A percentile compares a stretch with the other conserved stretches of the same genome.
These are phyloP conservation scores for Dissostichus mawsoni DNA, from an alignment of 2,113 vertebrate species.

Conservation along the genomic window DNA sequence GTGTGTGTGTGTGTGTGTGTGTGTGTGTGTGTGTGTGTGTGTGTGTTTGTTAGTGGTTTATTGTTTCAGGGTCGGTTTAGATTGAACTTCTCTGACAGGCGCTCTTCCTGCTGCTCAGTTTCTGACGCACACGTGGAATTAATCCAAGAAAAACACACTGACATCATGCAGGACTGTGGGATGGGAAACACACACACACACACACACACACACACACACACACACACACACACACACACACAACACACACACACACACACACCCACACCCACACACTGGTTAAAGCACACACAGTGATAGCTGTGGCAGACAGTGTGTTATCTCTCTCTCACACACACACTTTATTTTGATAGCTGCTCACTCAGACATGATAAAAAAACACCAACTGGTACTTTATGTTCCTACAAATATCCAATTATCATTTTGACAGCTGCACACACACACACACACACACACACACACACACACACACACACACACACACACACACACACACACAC, in stretches of 20 bases:
- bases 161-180: constrained; percentile 53
- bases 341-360: constrained; percentile 56
- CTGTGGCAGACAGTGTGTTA: constrained; percentile 29
- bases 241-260: too few species aligned
- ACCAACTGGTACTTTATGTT: background rate
- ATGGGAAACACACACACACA: constrained; percentile 21
- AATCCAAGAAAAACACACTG: constrained; percentile 64
- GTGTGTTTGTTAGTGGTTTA: constrained; percentile 18
- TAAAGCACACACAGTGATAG: constrained; percentile 5
- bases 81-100: constrained; percentile 21
- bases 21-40: constrained; percentile 24
- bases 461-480: background rate
- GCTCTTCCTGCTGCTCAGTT: constrained; percentile 32
- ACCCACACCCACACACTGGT: background rate
- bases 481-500: background rate
- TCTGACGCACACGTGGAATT: constrained; percentile 50
- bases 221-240: too few species aligned
- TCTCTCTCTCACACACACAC: constrained; percentile 14
- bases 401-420: constrained; percentile 14
- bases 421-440: constrained; percentile 25
- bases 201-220: too few species aligned
- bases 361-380: constrained; percentile 19
- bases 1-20: constrained; percentile 3
- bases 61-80: constrained; percentile 35
- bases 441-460: too few species aligned